Conservation (phyloP, 1,140 invertebrate species). For the Heliconius himera region DNA sequence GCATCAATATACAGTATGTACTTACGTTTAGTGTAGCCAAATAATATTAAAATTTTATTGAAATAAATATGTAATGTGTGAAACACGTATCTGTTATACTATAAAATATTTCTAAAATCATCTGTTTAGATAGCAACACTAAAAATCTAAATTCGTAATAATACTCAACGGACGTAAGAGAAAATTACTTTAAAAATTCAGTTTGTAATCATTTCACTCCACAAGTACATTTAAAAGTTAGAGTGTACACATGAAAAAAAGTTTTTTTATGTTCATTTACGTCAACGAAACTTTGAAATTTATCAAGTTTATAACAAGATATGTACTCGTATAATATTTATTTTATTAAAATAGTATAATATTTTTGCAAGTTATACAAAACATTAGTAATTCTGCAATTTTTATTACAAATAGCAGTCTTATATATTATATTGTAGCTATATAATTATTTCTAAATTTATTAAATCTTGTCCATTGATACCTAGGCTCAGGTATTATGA, state of each 20-base stretch:
- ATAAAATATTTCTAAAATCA: background rate
- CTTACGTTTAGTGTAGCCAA: background rate
- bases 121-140: background rate
- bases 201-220: background rate
- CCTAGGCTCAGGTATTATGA: background rate
- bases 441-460: background rate
- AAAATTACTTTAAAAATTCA: background rate
- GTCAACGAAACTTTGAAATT: background rate
- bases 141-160: background rate
- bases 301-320: background rate
- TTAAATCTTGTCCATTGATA: background rate
- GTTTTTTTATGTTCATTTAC: background rate
- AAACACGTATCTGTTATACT: background rate
- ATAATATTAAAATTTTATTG: too few relatives aligned
- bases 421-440: background rate
- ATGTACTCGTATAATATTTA: background rate
- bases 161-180: background rate
- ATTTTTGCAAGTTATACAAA: too few relatives aligned
- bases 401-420: too few relatives aligned
- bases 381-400: too few relatives aligned
- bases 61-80: background rate
- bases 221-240: conserved; percentile 7
- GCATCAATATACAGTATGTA: background rate
- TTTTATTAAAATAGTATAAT: background rate
- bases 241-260: background rate